Percentiles rank a stretch among this genome's conserved stretches.
phyloP scores from a whole-genome alignment of 1,140 invertebrate genomes.

The Hylyphantes graminicola region DNA sequence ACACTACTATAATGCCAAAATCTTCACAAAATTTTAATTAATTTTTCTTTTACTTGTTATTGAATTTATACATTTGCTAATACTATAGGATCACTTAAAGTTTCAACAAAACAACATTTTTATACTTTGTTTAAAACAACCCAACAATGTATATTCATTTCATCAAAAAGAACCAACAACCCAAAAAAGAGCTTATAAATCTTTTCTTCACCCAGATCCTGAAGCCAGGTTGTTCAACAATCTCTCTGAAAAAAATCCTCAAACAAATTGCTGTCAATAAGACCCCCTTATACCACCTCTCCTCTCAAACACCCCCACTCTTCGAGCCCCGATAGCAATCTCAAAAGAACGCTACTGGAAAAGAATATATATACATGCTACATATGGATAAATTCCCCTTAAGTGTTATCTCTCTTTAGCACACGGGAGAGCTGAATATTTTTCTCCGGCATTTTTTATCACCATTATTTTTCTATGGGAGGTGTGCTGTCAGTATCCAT shows the following conservation, averaged over 20 bases:
- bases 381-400: conserved; percentile 58
- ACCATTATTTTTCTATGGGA: conserved; percentile 20
- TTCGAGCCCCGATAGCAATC: conserved; percentile 25
- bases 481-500: conserved; percentile 26
- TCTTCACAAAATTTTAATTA: no score
- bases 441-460: conserved; percentile 44
- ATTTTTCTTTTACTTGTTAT: no score
- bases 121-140: no score
- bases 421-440: conserved; percentile 49
- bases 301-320: conserved; percentile 23
- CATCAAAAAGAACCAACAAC: no score
- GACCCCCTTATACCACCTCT: conserved; percentile 44
- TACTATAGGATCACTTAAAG: no score
- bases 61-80: no score
- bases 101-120: no score
- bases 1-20: no score
- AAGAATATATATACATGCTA: conserved; percentile 46
- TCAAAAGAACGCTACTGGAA: conserved; percentile 18
- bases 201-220: no score
- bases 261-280: conserved; percentile 24
- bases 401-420: conserved; percentile 53
- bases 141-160: no score
- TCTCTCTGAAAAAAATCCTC: neutral
- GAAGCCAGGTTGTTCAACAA: no score
- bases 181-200: no score